These are phyloP conservation scores for Gorsachius magnificus DNA, from an alignment of 2,797 vertebrate species.

Conservation along the genomic window DNA sequence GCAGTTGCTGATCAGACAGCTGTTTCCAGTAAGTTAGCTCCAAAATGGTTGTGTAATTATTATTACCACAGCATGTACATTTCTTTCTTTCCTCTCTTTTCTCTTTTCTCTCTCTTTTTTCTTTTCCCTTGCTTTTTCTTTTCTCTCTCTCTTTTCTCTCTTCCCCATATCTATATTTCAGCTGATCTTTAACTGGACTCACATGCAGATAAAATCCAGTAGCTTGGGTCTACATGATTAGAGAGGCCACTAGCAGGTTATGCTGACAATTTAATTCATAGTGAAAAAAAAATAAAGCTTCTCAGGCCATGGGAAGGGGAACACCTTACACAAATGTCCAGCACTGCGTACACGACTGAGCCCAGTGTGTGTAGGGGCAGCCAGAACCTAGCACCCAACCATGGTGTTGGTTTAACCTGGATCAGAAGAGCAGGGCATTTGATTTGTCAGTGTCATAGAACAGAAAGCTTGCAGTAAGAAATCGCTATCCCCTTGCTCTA, in stretches of 20 bases:
- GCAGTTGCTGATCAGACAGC: neutral
- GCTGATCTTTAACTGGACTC: neutral
- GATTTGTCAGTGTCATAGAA: neutral
- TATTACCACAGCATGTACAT: neutral
- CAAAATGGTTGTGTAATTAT: neutral
- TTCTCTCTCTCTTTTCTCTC: no score
- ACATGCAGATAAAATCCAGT: neutral
- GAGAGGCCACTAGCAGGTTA: neutral
- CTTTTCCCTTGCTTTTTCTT: no score
- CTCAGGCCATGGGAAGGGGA: neutral
- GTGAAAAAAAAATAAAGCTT: neutral
- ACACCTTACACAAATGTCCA: neutral
- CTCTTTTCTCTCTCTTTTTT: no score
- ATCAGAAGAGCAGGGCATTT: neutral
- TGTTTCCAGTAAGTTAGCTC: neutral
- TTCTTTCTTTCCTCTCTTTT: neutral
- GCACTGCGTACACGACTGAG: neutral
- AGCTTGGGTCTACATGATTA: neutral
- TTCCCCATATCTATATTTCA: no score
- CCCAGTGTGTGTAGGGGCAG: neutral
- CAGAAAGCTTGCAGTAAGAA: neutral
- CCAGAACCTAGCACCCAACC: neutral
- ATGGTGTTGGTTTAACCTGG: neutral
- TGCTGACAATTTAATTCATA: neutral
- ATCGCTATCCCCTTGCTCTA: neutral